Conservation (phyloP, 2,113 vertebrate genomes). For the Callipepla californica region DNA sequence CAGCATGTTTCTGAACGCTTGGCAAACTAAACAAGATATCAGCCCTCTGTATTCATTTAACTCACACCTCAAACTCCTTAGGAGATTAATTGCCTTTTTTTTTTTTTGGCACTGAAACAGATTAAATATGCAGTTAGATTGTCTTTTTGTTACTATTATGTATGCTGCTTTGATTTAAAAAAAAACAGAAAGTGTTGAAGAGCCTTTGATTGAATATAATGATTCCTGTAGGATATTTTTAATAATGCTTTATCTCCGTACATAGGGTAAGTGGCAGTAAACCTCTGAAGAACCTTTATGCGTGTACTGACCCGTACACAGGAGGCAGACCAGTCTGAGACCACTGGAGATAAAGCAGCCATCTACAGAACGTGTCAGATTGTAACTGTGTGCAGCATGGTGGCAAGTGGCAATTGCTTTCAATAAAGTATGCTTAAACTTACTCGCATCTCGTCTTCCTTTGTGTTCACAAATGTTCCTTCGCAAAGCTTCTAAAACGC, state of each 20-base stretch:
- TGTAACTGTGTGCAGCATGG: conserved; percentile 26
- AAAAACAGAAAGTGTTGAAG: background rate
- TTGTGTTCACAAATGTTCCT: background rate
- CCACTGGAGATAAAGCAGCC: conserved; percentile 4
- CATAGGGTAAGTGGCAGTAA: conserved; percentile 81
- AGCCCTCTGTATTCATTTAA: background rate
- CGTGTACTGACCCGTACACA: conserved; percentile 52
- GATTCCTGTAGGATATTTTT: conserved; percentile 42
- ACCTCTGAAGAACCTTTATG: conserved; percentile 72
- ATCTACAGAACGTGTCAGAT: conserved; percentile 7
- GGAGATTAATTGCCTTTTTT: background rate
- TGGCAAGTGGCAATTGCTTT: conserved; percentile 15
- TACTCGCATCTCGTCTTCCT: background rate
- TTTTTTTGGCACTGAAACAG: background rate
- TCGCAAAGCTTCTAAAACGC: background rate
- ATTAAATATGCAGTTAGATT: background rate
- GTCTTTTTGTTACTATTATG: conserved; percentile 4
- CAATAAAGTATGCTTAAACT: conserved; percentile 67
- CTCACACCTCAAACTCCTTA: background rate
- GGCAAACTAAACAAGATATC: background rate
- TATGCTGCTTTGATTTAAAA: background rate
- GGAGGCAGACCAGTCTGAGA: conserved; percentile 65
- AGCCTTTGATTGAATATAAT: conserved; percentile 8
- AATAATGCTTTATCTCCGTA: conserved; percentile 74
- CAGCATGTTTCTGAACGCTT: no score